Percentiles rank a stretch among this genome's conserved stretches.
Evolutionary conservation across 2,797 vertebrate species (phyloP).

Genomic region (Poecilia wingei): DNA sequence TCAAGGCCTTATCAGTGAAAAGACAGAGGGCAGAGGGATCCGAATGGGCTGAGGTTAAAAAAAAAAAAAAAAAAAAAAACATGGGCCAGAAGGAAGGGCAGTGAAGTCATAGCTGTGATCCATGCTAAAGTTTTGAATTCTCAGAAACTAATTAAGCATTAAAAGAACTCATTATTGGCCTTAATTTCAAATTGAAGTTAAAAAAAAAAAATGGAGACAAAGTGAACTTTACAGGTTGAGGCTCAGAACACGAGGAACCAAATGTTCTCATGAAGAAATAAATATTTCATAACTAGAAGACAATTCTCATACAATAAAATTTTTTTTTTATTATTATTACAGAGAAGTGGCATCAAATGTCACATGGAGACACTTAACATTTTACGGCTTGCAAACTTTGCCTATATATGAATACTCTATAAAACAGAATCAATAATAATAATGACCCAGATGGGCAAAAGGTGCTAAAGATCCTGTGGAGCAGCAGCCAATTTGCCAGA

Average conservation of each 20-base stretch:
- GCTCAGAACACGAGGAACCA: not conserved
- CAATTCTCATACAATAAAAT: not conserved
- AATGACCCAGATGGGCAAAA: not conserved
- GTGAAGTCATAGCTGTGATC: not conserved
- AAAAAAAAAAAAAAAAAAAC: slow-evolving; percentile 13
- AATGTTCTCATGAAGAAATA: not conserved
- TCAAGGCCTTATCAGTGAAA: slow-evolving; percentile 7
- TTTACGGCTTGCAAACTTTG: not conserved
- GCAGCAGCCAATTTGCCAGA: slow-evolving; percentile 5
- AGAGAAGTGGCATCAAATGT: not conserved
- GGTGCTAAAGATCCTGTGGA: slow-evolving; percentile 2
- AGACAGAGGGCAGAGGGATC: not conserved
- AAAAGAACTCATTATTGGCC: not conserved
- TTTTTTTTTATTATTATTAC: not conserved
- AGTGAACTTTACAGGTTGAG: not conserved
- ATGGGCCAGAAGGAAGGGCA: not conserved
- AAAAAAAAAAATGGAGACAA: not conserved
- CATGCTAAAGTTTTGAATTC: slow-evolving; percentile 5
- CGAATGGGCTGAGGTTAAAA: not conserved
- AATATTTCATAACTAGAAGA: not conserved
- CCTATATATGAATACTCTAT: not conserved
- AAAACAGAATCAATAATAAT: not conserved
- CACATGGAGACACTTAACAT: not conserved
- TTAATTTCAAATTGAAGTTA: not conserved
- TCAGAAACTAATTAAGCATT: not conserved